phyloP scores from a whole-genome alignment of 2,888 invertebrate genomes.

The Apamea epomidion region DNA sequence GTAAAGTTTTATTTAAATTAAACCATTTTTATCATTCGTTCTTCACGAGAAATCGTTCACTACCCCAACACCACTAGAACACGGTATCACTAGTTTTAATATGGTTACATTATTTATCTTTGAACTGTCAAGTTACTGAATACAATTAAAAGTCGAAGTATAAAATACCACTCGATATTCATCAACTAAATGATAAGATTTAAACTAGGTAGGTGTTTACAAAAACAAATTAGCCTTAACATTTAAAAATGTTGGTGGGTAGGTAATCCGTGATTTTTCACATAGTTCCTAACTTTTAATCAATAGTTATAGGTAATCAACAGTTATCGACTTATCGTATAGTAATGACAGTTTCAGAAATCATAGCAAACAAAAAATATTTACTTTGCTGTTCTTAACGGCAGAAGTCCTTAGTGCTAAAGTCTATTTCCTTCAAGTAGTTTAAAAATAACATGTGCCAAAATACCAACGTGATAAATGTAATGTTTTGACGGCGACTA shows the following conservation, averaged over 20 bases:
- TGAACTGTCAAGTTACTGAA: no score
- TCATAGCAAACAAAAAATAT: conserved; percentile 1
- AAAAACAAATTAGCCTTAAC: no score
- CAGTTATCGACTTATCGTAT: not conserved
- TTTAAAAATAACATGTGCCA: conserved; percentile 26
- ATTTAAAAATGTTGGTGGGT: not conserved
- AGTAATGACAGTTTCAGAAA: not conserved
- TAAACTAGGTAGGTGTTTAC: no score
- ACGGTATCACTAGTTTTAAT: no score
- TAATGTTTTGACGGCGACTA: conserved; percentile 27
- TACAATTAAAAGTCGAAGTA: no score
- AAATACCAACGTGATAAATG: conserved; percentile 19
- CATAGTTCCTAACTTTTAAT: not conserved
- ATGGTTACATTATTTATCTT: no score
- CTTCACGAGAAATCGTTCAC: no score
- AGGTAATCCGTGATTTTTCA: not conserved
- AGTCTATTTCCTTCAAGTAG: conserved; percentile 23
- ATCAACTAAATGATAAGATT: no score
- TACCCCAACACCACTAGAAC: no score
- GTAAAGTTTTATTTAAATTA: no score
- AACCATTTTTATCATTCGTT: no score
- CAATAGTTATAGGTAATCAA: conserved; percentile 5
- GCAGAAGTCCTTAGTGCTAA: conserved; percentile 21
- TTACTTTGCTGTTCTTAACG: conserved; percentile 18
- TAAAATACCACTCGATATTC: no score